Base-by-base conservation (phyloP, 2,113 vertebrate genomes). In the Ovibos moschatus region DNA sequence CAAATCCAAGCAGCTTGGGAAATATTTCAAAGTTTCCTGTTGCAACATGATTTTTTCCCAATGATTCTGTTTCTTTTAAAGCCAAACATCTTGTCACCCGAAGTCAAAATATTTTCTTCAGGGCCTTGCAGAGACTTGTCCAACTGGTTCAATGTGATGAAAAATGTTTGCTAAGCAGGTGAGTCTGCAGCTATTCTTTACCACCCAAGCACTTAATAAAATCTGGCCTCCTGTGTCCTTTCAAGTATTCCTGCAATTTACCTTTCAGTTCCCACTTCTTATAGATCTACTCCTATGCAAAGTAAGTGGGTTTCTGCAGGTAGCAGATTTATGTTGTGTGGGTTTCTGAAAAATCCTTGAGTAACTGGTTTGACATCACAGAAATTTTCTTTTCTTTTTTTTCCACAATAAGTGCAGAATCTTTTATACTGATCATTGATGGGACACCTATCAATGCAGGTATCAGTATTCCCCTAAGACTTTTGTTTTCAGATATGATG, bases 21-120 rank as follows among this genome's bases (percentile, higher is more conserved):
- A 96, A 89, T 25, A 55, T 78, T 82, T 96, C 51, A 94, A 53
- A 64, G 50, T 89, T 92, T 95, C 57, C 51, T 96, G 85, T 91
- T 93, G 74, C 40, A 90, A 97, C 84, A 92, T 40, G 93, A 92
- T 89, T 78, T 87, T 86, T 36, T 58, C 33, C 62, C 86, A 76
- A 81, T 81, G 85, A 90, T 79, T 94, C 45, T 85, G 33, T 95
- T 92, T 90, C 57, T 79, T 94, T 93, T 87, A 94, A 93, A 96
- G 91, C 62, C 88, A 94, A 97, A 94, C 13, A 79, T 84, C 91
- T 95, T 98, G 88, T 96, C 74, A 97, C 47, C 87, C 95, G n/a
- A 91, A 95, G 64, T 94, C 79, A 97, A 95, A 97, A 92, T 47
- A 84, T 95, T 82, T 92, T 97, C 74, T 87, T 74, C 62, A 67